Conservation (phyloP, 2,888 invertebrate species). For the Oxytorus armatus region DNA sequence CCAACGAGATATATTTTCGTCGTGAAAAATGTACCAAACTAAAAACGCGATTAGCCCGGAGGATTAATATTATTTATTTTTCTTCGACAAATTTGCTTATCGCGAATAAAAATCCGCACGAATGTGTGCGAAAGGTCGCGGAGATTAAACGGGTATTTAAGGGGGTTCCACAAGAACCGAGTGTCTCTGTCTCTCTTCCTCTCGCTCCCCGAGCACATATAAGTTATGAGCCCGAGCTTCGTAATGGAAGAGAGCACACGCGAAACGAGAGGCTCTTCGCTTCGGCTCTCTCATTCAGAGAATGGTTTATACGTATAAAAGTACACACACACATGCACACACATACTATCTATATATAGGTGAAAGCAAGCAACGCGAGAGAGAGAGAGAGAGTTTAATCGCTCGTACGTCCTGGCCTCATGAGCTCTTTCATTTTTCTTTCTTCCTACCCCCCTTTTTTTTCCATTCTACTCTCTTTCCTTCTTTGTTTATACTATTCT, state of each 20-base stretch:
- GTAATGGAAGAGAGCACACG: conserved; percentile 45
- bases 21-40: too few species aligned
- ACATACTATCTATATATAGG: conserved; percentile 35
- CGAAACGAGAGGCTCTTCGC: conserved; percentile 46
- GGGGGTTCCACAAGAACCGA: conserved; percentile 13
- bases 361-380: conserved; percentile 52
- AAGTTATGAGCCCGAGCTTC: conserved; percentile 44
- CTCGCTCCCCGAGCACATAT: conserved; percentile 10
- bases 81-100: conserved; percentile 26
- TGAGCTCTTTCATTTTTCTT: conserved; percentile 26
- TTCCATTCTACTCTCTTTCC: conserved; percentile 30
- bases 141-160: conserved; percentile 38
- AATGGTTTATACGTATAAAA: conserved; percentile 14
- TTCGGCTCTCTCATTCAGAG: conserved; percentile 37
- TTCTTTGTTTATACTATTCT: conserved; percentile 58
- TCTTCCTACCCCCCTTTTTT: conserved; percentile 14
- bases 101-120: conserved; percentile 32
- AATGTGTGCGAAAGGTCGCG: conserved; percentile 13
- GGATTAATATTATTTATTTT: not conserved
- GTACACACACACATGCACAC: too few species aligned
- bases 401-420: conserved; percentile 61
- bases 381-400: conserved; percentile 66
- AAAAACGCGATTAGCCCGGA: not conserved
- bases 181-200: not conserved
- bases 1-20: not conserved